These are phyloP conservation scores for Illadopsis cleaveri DNA, from an alignment of 2,113 vertebrate species.

Conservation along the genomic window DNA sequence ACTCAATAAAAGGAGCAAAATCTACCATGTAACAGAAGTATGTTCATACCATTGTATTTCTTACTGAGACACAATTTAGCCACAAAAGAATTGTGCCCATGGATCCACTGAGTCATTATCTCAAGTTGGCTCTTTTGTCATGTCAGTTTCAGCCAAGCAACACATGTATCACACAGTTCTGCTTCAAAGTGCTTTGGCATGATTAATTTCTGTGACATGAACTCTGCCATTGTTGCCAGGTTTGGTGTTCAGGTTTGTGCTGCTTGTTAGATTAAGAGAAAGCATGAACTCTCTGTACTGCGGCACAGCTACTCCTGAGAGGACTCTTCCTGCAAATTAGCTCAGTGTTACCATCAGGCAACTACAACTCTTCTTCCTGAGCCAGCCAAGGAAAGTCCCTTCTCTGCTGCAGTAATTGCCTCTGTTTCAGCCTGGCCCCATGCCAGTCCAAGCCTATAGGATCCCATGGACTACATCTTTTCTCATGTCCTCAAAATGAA, in stretches of 20 bases:
- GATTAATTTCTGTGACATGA: not conserved
- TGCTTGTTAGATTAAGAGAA: not conserved
- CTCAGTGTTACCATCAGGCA: not conserved
- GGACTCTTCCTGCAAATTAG: not conserved
- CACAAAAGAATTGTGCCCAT: not conserved
- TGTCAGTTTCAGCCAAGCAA: not conserved
- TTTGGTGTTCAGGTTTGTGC: not conserved
- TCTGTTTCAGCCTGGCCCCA: not conserved
- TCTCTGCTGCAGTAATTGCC: not conserved
- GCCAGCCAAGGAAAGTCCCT: not conserved
- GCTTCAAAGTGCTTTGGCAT: not conserved
- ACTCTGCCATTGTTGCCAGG: not conserved
- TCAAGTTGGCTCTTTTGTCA: not conserved
- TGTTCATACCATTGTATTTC: not conserved
- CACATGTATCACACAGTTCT: not conserved
- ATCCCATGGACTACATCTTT: fast-evolving
- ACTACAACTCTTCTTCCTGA: not conserved
- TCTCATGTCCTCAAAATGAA: not conserved
- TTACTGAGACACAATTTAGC: not conserved
- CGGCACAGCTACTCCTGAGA: not conserved
- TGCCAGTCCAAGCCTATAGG: fast-evolving
- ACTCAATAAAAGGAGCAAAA: not conserved
- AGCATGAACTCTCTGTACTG: not conserved
- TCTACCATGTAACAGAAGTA: not conserved
- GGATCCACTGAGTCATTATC: not conserved